Evolutionary conservation across 1,140 invertebrate species (phyloP).

Genomic region (Heliconius congener): DNA sequence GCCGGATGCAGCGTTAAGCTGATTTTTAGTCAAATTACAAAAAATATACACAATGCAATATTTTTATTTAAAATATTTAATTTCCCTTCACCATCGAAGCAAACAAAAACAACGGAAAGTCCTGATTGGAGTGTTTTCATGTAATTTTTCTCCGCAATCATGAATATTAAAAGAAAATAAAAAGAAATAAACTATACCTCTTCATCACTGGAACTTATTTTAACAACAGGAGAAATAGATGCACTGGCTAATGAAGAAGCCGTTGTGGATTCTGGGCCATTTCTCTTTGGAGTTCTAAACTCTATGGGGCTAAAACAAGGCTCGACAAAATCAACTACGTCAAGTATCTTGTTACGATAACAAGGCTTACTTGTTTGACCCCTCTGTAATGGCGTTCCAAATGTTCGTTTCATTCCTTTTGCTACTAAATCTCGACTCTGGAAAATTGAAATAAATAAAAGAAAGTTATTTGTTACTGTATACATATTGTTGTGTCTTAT

Average conservation of each 20-base stretch:
- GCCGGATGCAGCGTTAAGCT: too few species aligned
- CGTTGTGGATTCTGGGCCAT: constrained; percentile 45
- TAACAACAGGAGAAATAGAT: constrained; percentile 65
- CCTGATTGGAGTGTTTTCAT: too few species aligned
- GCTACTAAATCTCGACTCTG: constrained; percentile 59
- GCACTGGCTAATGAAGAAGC: constrained; percentile 61
- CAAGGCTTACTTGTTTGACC: constrained; percentile 40
- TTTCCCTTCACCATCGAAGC: too few species aligned
- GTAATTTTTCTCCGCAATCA: too few species aligned
- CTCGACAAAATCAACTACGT: constrained; percentile 64
- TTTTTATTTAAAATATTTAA: too few species aligned
- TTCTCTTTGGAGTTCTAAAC: constrained; percentile 56
- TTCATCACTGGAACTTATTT: constrained; percentile 62
- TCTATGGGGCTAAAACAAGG: constrained; percentile 68
- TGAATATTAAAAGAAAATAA: too few species aligned
- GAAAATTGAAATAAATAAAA: not conserved
- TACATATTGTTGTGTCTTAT: too few species aligned
- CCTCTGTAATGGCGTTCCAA: constrained; percentile 64
- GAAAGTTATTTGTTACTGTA: too few species aligned
- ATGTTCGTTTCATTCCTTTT: constrained; percentile 71
- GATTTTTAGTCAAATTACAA: too few species aligned
- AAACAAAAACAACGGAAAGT: too few species aligned
- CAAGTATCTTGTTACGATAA: constrained; percentile 67
- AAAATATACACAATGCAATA: too few species aligned
- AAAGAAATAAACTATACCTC: constrained; percentile 45